phyloP scores from a whole-genome alignment of 2,888 invertebrate genomes.

The Cacoxenus indagator region DNA sequence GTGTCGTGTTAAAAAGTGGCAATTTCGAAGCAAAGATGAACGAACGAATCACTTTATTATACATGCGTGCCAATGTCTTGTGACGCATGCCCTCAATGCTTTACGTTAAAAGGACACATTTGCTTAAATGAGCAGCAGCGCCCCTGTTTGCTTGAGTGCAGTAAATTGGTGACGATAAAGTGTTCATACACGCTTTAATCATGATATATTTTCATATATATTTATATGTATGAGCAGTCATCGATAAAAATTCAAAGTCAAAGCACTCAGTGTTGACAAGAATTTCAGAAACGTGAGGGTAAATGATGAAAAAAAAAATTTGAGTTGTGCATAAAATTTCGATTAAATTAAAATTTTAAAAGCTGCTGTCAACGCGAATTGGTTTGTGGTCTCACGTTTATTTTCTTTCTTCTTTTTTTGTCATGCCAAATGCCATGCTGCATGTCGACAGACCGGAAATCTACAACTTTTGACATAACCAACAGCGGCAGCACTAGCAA shows the following conservation, averaged over 20 bases:
- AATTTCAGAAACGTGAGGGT: neutral
- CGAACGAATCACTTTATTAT: conserved; percentile 64
- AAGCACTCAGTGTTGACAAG: neutral
- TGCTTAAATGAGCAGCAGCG: conserved; percentile 47
- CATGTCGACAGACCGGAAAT: neutral
- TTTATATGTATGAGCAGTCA: conserved; percentile 21
- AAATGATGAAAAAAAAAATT: conserved; percentile 16
- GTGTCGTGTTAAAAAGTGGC: too few species aligned
- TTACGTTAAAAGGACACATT: conserved; percentile 50
- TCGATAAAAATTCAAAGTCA: neutral
- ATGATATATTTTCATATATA: conserved; percentile 36
- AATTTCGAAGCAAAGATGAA: conserved; percentile 22
- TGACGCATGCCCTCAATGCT: neutral
- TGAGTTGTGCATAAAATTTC: conserved; percentile 22
- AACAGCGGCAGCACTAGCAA: neutral
- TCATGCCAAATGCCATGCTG: neutral
- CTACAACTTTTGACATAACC: conserved; percentile 1
- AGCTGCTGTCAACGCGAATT: neutral
- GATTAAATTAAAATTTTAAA: conserved; percentile 13
- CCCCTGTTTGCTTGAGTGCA: conserved; percentile 32
- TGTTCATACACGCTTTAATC: conserved; percentile 50
- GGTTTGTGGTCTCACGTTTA: neutral
- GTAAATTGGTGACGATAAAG: conserved; percentile 40
- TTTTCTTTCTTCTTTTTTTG: neutral
- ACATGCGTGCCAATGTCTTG: conserved; percentile 53